Percentiles rank a stretch among this genome's conserved stretches.
Conservation (phyloP, 2,797 vertebrate species). For the Jordanella pulchra region DNA sequence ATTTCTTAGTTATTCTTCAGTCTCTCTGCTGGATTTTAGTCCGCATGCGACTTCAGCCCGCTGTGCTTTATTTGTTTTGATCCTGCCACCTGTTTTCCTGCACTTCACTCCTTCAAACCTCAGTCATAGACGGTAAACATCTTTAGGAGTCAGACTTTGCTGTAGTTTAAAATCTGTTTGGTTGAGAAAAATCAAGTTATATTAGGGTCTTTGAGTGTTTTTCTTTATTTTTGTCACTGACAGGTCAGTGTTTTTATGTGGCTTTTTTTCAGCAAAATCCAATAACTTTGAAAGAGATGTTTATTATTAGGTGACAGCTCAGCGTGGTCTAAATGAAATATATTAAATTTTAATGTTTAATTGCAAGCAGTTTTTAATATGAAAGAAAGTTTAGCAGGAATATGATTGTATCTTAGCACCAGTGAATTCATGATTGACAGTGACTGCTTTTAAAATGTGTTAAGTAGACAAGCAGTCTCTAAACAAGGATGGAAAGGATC, state of each 20-base stretch:
- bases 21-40: background rate
- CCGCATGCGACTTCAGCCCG: background rate
- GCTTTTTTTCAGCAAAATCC: background rate
- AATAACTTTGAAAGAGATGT: background rate
- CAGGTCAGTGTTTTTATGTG: background rate
- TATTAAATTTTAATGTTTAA: background rate
- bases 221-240: background rate
- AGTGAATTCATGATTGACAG: too few relatives aligned
- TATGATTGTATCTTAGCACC: too few relatives aligned
- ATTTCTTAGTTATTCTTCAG: background rate
- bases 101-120: too few relatives aligned
- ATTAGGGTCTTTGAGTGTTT: background rate
- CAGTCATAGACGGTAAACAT: too few relatives aligned
- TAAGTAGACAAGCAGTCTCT: too few relatives aligned
- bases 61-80: background rate
- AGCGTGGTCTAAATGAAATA: background rate
- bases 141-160: background rate
- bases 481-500: too few relatives aligned
- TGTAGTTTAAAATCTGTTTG: background rate
- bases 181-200: background rate
- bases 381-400: too few relatives aligned
- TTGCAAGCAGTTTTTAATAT: background rate
- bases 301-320: background rate
- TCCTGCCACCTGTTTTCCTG: too few relatives aligned
- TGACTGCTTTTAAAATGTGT: too few relatives aligned